phyloP scores from a whole-genome alignment of 2,113 vertebrate species.

The Tretioscincus oriximinensis region DNA sequence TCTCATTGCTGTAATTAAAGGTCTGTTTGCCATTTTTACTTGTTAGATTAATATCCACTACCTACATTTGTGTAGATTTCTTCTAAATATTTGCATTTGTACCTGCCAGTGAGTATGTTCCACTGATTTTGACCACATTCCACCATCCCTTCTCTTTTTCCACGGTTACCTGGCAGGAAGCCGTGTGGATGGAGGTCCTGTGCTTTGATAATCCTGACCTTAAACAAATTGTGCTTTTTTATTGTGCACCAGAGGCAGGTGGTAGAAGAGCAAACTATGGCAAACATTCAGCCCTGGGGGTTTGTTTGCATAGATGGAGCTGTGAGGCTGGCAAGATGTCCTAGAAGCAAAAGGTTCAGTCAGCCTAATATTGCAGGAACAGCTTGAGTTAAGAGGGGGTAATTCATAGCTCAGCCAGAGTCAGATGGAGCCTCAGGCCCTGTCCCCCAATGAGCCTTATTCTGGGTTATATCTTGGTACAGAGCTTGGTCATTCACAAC shows the following conservation, averaged over 20 bases:
- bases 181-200: conserved; percentile 40
- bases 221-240: conserved; percentile 59
- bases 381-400: neutral
- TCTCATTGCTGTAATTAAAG: neutral
- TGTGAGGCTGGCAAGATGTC: conserved; percentile 42
- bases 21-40: neutral
- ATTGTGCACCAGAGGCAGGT: conserved; percentile 65
- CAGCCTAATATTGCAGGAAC: neutral
- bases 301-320: conserved; percentile 62
- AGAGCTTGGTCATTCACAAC: no score
- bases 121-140: neutral
- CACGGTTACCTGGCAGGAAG: neutral
- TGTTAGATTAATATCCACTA: neutral
- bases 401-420: neutral
- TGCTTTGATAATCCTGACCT: conserved; percentile 62
- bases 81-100: neutral
- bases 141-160: neutral
- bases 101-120: neutral
- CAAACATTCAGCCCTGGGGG: conserved; percentile 74
- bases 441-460: no score
- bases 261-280: conserved; percentile 64
- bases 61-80: no score
- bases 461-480: no score
- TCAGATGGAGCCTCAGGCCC: neutral
- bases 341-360: conserved; percentile 39